Evolutionary conservation across 1,140 invertebrate species (phyloP).

Genomic region (Brachionus rotundiformis): DNA sequence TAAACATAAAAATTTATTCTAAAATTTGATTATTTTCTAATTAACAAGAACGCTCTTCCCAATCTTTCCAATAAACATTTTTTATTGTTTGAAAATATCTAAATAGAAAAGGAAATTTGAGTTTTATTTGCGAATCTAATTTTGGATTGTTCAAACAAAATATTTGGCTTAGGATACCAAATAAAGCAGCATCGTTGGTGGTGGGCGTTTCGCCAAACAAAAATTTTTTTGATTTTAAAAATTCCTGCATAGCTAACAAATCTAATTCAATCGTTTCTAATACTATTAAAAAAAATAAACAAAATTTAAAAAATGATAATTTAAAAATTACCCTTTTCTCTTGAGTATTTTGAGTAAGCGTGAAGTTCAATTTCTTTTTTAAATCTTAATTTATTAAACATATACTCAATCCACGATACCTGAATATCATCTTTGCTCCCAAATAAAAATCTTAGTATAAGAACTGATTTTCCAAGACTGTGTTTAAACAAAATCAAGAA

Average conservation of each 20-base stretch:
- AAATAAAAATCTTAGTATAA: not conserved
- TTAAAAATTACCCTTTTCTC: not conserved
- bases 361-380: not conserved
- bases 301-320: not conserved
- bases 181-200: constrained; percentile 13
- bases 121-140: not conserved
- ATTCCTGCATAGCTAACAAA: constrained; percentile 30
- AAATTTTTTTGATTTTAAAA: constrained; percentile 22
- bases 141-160: not conserved
- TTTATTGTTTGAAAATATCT: constrained; percentile 16
- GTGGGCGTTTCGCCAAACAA: not conserved
- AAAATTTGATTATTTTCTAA: not conserved
- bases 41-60: not conserved
- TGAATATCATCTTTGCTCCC: not conserved
- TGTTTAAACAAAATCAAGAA: not conserved
- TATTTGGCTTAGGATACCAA: constrained; percentile 25
- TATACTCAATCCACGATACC: not conserved
- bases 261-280: not conserved
- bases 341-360: not conserved
- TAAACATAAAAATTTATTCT: no score
- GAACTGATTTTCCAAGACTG: not conserved
- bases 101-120: not conserved
- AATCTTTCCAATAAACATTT: constrained; percentile 31
- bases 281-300: not conserved
- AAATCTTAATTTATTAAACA: not conserved